Evolutionary conservation across 2,888 invertebrate species (phyloP).

Genomic region (Encarsia formosa): DNA sequence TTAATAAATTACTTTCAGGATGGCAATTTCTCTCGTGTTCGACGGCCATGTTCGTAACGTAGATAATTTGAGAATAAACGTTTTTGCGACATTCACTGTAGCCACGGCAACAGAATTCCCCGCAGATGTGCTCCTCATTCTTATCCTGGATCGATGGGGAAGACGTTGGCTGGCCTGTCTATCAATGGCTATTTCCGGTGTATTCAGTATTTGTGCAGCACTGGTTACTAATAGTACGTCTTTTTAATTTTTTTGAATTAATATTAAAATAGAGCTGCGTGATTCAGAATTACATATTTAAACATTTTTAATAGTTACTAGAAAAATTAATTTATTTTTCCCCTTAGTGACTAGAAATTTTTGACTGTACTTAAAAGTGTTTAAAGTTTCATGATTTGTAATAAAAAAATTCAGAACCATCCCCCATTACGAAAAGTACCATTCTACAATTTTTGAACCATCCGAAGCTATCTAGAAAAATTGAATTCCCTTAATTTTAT

Average conservation of each 20-base stretch:
- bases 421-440: no score
- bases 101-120: constrained; percentile 81
- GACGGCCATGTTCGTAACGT: constrained; percentile 88
- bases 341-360: no score
- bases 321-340: background rate
- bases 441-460: no score
- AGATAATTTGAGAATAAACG: constrained; percentile 74
- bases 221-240: constrained; percentile 66
- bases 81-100: constrained; percentile 79
- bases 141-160: constrained; percentile 76
- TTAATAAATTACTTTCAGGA: constrained; percentile 49
- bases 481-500: no score
- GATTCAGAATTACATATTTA: no score
- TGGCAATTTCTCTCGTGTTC: constrained; percentile 83
- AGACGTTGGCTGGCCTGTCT: constrained; percentile 81
- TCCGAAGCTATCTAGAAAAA: no score
- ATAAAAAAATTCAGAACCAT: no score
- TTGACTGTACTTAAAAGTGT: no score
- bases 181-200: constrained; percentile 74
- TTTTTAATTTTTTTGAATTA: no score
- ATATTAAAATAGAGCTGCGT: no score
- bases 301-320: no score
- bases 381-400: no score
- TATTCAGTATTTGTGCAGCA: constrained; percentile 75
- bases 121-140: constrained; percentile 75